Evolutionary conservation across 2,888 invertebrate genomes (phyloP).

Genomic region (Spialia ferax): DNA sequence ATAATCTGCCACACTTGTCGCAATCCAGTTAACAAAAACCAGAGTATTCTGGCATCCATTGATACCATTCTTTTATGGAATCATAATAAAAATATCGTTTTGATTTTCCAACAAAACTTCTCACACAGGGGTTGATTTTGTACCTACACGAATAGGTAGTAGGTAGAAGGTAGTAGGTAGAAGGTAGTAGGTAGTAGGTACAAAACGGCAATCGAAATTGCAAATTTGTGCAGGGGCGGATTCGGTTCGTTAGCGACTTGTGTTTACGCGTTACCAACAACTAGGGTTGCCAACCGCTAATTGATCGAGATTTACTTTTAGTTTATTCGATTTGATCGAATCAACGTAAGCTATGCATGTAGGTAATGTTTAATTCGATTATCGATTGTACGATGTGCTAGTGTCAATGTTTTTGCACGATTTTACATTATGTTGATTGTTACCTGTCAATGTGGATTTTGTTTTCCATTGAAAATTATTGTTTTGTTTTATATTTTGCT

Average conservation of each 20-base stretch:
- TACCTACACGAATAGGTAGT: conserved; percentile 1
- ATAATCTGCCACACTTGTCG: too few species aligned
- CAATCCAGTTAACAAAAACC: neutral
- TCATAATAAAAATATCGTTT: conserved; percentile 37
- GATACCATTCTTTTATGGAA: neutral
- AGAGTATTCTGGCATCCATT: neutral
- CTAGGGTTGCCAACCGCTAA: conserved; percentile 80
- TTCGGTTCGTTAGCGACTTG: conserved; percentile 85
- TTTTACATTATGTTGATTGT: neutral
- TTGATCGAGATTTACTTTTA: conserved; percentile 72
- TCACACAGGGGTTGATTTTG: conserved; percentile 33
- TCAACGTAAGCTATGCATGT: conserved; percentile 42
- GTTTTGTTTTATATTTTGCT: neutral
- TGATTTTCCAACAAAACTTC: conserved; percentile 58
- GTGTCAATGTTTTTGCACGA: neutral
- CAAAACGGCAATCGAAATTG: conserved; percentile 82
- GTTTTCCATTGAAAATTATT: neutral
- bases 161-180: too few species aligned
- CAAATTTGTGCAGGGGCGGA: conserved; percentile 85
- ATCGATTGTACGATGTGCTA: conserved; percentile 13
- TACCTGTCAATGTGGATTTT: too few species aligned
- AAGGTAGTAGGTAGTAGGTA: conserved; percentile 49
- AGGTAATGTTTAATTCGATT: conserved; percentile 30
- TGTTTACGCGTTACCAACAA: conserved; percentile 80
- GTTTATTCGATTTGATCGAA: conserved; percentile 58